phyloP scores from a whole-genome alignment of 2,113 vertebrate genomes.

The Charina bottae region DNA sequence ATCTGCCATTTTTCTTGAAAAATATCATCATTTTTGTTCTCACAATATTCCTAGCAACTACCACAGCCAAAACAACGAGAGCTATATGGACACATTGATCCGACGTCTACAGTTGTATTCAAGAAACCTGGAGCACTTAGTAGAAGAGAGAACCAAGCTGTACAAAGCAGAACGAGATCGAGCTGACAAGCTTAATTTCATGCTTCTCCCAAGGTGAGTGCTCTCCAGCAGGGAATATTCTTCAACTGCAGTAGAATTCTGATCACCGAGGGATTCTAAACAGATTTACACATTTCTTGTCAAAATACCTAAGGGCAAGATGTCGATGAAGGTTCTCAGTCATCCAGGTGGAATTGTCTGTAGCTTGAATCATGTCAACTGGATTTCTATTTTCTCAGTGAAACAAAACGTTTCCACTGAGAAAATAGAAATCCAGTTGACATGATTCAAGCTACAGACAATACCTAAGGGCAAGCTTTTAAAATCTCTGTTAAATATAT shows the following conservation, averaged over 20 bases:
- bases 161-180: slow-evolving; percentile 96
- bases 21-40: slow-evolving; percentile 3
- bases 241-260: background rate
- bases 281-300: background rate
- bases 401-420: no score
- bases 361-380: no score
- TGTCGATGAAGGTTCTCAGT: no score
- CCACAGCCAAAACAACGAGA: slow-evolving; percentile 89
- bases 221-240: background rate
- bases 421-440: no score
- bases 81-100: slow-evolving; percentile 98
- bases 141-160: slow-evolving; percentile 91
- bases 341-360: no score
- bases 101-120: slow-evolving; percentile 95
- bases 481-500: background rate
- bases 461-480: background rate
- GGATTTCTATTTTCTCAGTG: no score
- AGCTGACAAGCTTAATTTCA: slow-evolving; percentile 93
- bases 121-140: slow-evolving; percentile 90
- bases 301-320: no score
- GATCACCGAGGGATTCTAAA: background rate
- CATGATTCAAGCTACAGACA: no score
- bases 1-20: slow-evolving; percentile 20
- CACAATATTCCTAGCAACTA: slow-evolving; percentile 78
- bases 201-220: slow-evolving; percentile 91